phyloP scores from a whole-genome alignment of 2,888 invertebrate species.

The Miltochrista miniata region DNA sequence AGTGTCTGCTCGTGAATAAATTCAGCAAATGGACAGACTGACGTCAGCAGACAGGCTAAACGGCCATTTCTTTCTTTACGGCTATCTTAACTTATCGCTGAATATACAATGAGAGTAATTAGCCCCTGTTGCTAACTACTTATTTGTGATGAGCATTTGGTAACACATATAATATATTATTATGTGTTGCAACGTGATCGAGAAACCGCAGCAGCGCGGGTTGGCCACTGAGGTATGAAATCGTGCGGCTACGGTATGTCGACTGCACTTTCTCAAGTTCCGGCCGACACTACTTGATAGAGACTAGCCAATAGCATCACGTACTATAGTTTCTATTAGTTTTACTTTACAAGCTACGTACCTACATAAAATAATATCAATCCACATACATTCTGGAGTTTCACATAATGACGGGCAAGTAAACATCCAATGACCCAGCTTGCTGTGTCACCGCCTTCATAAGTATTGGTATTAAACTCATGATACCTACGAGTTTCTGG shows the following conservation, averaged over 20 bases:
- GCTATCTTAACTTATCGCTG: constrained; percentile 37
- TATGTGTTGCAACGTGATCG: constrained; percentile 58
- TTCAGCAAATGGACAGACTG: no score
- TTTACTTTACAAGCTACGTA: not conserved
- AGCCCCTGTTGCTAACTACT: constrained; percentile 13
- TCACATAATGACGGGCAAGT: no score
- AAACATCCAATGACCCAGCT: no score
- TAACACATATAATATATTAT: constrained; percentile 16
- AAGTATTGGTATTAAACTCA: no score
- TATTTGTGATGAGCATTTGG: constrained; percentile 19
- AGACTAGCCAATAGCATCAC: constrained; percentile 13
- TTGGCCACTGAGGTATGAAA: constrained; percentile 76
- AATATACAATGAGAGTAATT: not conserved
- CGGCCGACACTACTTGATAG: constrained; percentile 33
- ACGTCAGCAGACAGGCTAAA: no score
- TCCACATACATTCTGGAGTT: no score
- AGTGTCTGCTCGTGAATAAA: no score
- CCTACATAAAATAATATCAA: no score
- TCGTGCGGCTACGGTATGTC: constrained; percentile 72
- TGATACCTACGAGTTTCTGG: no score
- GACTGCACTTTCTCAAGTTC: constrained; percentile 73
- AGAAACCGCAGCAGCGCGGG: constrained; percentile 67
- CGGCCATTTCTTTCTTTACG: no score
- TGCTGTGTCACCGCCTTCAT: no score
- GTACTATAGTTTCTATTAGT: constrained; percentile 5